A percentile compares a stretch with the other conserved stretches of the same genome.
Conservation (phyloP, 2,888 invertebrate genomes). For the Petrophora chlorosata region DNA sequence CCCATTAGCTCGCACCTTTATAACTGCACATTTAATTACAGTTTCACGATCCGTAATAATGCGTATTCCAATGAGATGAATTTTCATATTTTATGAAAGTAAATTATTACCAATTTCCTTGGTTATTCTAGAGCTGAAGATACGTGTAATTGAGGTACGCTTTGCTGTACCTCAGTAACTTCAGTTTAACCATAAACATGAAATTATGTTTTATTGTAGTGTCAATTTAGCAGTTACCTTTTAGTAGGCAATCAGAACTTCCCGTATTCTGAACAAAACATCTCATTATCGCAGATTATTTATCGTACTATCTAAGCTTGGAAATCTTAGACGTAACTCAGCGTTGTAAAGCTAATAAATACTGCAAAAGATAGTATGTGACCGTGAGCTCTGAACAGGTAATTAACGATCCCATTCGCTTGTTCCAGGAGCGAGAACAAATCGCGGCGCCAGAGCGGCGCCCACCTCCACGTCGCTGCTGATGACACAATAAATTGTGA, state of each 20-base stretch:
- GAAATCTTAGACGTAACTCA: neutral
- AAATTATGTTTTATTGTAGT: neutral
- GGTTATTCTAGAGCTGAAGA: constrained; percentile 13
- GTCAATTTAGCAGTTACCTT: neutral
- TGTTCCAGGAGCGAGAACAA: constrained; percentile 64
- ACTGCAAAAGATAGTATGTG: neutral
- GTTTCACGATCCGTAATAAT: constrained; percentile 27
- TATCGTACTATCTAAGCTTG: neutral
- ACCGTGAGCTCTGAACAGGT: neutral
- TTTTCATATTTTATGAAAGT: constrained; percentile 31
- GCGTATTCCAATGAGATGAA: constrained; percentile 27
- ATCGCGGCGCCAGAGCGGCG: constrained; percentile 63
- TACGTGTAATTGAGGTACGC: constrained; percentile 5
- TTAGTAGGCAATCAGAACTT: neutral
- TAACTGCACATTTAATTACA: constrained; percentile 23
- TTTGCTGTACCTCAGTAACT: neutral
- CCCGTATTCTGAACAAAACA: neutral
- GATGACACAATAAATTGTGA: constrained; percentile 82
- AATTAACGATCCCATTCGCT: constrained; percentile 28
- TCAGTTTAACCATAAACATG: constrained; percentile 7
- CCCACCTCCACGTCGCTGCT: constrained; percentile 64
- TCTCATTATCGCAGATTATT: constrained; percentile 3
- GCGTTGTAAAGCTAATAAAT: neutral
- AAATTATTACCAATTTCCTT: constrained; percentile 31
- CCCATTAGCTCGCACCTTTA: no score